These are phyloP conservation scores for Talpa occidentalis DNA, from an alignment of 2,113 vertebrate species.

Conservation along the genomic window DNA sequence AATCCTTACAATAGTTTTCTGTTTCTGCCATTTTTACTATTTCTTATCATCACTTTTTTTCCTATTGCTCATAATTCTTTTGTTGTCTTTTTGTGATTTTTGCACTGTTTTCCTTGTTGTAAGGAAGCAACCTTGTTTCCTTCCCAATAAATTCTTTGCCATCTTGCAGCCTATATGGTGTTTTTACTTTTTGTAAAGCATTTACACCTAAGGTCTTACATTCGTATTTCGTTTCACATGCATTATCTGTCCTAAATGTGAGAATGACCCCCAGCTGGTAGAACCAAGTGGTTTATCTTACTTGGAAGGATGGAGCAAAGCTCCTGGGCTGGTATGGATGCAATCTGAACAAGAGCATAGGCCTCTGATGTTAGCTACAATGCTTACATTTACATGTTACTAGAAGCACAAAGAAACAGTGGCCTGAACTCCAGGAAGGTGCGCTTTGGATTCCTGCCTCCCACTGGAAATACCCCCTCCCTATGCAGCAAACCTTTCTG, in stretches of 20 bases:
- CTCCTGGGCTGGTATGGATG: background rate
- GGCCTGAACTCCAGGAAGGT: background rate
- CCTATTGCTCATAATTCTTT: background rate
- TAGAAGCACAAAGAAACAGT: background rate
- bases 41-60: background rate
- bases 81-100: background rate
- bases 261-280: background rate
- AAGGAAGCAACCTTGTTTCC: background rate
- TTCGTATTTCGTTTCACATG: background rate
- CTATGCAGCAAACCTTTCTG: background rate
- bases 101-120: background rate
- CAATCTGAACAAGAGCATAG: background rate
- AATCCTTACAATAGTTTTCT: background rate
- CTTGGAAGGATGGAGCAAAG: background rate
- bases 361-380: background rate
- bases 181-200: background rate
- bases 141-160: slow-evolving; percentile 1
- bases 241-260: background rate
- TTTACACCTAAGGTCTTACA: background rate
- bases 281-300: background rate
- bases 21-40: background rate
- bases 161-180: background rate
- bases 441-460: background rate
- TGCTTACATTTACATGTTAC: background rate
- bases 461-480: background rate